A percentile compares a stretch with the other conserved stretches of the same genome.
Evolutionary conservation across 2,113 vertebrate species (phyloP).

Genomic region (Zingel zingel): DNA sequence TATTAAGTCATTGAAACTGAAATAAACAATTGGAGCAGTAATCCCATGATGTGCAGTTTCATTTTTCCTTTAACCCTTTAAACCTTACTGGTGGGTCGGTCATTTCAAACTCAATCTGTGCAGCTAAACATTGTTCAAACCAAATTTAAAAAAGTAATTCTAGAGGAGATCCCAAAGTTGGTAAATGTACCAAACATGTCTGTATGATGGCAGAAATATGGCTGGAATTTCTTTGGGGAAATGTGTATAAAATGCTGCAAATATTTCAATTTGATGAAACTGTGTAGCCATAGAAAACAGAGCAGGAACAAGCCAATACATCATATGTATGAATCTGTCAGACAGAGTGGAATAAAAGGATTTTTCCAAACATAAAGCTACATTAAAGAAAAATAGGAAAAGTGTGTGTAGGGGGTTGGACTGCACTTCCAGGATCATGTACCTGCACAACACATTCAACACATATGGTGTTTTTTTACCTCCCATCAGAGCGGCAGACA

Average conservation of each 20-base stretch:
- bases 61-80: not conserved
- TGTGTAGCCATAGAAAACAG: not conserved
- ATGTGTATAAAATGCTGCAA: not conserved
- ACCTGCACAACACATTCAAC: slow-evolving; percentile 18
- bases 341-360: not conserved
- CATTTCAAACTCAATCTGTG: not conserved
- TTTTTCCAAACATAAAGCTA: slow-evolving; percentile 1
- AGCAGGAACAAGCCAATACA: not conserved
- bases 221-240: not conserved
- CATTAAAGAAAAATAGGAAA: not conserved
- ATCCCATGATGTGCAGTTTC: not conserved
- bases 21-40: not conserved
- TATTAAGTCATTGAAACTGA: not conserved
- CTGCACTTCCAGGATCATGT: not conserved
- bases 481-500: slow-evolving; percentile 21
- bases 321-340: not conserved
- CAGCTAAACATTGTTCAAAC: not conserved
- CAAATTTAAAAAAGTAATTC: not conserved
- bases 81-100: not conserved
- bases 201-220: not conserved
- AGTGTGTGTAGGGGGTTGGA: not conserved
- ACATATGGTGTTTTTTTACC: slow-evolving; percentile 1
- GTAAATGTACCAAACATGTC: slow-evolving; percentile 1
- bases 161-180: not conserved
- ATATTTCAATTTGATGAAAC: not conserved